Evolutionary conservation across 1,140 invertebrate species (phyloP).

Genomic region (Euwallacea fornicatus): DNA sequence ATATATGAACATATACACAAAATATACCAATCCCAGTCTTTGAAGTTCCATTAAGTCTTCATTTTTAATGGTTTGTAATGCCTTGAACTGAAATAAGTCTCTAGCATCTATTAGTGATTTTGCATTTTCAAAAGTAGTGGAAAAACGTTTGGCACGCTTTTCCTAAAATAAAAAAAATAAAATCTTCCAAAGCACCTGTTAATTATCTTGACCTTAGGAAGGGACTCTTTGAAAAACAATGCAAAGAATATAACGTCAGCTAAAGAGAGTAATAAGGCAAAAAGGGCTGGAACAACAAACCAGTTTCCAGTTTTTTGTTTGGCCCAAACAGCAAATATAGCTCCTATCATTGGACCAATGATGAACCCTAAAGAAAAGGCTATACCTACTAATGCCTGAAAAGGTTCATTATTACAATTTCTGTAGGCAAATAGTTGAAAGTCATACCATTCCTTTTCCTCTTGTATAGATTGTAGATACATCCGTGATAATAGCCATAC

Average conservation of each 20-base stretch:
- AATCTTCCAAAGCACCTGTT: slow-evolving; percentile 2
- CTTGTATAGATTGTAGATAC: slow-evolving; percentile 78
- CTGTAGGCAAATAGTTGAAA: too few species aligned
- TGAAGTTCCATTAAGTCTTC: slow-evolving; percentile 67
- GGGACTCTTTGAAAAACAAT: slow-evolving; percentile 82
- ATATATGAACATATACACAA: slow-evolving; percentile 95
- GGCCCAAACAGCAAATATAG: slow-evolving; percentile 79
- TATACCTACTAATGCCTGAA: slow-evolving; percentile 91
- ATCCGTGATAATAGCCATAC: slow-evolving; percentile 95
- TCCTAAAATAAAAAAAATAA: slow-evolving; percentile 58
- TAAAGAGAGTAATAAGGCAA: slow-evolving; percentile 78
- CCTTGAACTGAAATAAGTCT: slow-evolving; percentile 63
- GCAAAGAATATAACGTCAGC: slow-evolving; percentile 78
- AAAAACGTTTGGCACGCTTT: slow-evolving; percentile 63
- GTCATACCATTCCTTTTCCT: slow-evolving; percentile 90
- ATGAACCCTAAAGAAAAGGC: slow-evolving; percentile 98
- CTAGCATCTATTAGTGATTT: slow-evolving; percentile 66
- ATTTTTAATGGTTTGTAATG: slow-evolving; percentile 61
- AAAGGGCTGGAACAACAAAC: slow-evolving; percentile 82
- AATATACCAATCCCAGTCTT: slow-evolving; percentile 84
- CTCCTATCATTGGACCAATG: slow-evolving; percentile 92
- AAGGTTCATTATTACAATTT: slow-evolving; percentile 40
- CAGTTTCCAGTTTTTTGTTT: slow-evolving; percentile 65
- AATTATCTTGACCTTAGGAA: slow-evolving; percentile 63
- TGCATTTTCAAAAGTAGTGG: slow-evolving; percentile 68